Evolutionary conservation across 2,113 vertebrate species (phyloP).

Genomic region (Etheostoma spectabile): DNA sequence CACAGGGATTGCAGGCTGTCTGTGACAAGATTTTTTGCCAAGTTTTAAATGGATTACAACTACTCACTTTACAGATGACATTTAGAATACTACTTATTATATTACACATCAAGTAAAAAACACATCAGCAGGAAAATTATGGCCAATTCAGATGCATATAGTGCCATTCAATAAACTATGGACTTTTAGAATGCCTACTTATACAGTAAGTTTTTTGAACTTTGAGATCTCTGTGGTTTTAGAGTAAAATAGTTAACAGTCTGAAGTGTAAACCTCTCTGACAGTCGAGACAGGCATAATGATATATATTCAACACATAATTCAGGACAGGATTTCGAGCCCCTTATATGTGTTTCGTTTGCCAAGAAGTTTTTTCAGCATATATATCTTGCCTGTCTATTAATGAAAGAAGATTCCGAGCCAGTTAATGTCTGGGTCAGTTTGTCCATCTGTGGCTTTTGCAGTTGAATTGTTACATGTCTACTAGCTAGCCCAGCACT

Average conservation of each 20-base stretch:
- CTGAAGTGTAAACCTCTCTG: slow-evolving; percentile 67
- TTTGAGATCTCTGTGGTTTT: slow-evolving; percentile 42
- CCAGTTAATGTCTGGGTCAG: slow-evolving; percentile 2
- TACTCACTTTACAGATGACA: slow-evolving; percentile 62
- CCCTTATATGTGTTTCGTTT: background rate
- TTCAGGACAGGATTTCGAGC: background rate
- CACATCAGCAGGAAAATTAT: slow-evolving; percentile 63
- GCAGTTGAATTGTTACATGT: background rate
- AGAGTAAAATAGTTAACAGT: slow-evolving; percentile 70
- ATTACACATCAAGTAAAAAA: slow-evolving; percentile 66
- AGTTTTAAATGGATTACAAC: slow-evolving; percentile 60
- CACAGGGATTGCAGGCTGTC: slow-evolving; percentile 40
- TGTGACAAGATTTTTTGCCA: slow-evolving; percentile 45
- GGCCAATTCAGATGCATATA: slow-evolving; percentile 62
- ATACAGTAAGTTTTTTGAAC: slow-evolving; percentile 39
- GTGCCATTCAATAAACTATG: slow-evolving; percentile 41
- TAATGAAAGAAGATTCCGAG: background rate
- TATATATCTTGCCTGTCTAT: background rate
- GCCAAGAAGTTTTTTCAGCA: background rate
- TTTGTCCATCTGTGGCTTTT: background rate
- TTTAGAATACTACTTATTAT: slow-evolving; percentile 59
- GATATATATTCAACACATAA: slow-evolving; percentile 17
- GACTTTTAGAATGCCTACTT: slow-evolving; percentile 41
- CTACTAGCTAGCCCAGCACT: background rate
- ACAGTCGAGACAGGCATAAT: slow-evolving; percentile 41